Evolutionary conservation across 2,888 invertebrate genomes (phyloP).

Genomic region (Perizoma flavofasciatum): DNA sequence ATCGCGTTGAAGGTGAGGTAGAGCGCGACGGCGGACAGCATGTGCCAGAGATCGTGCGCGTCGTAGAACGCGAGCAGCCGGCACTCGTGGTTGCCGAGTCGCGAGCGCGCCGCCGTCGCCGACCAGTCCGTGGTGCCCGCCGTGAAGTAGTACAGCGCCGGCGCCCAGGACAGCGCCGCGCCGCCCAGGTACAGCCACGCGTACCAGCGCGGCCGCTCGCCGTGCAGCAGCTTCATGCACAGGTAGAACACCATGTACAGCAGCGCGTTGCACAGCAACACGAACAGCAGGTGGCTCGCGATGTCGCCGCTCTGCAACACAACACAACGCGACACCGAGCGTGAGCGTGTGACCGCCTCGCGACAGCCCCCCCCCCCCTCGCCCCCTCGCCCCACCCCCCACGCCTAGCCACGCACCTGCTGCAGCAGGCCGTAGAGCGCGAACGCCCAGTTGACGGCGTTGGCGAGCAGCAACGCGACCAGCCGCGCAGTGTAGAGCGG

Average conservation of each 20-base stretch:
- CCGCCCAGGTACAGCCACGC: conserved; percentile 86
- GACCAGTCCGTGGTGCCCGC: conserved; percentile 63
- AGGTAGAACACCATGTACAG: conserved; percentile 93
- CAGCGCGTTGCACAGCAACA: conserved; percentile 93
- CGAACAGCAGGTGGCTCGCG: conserved; percentile 90
- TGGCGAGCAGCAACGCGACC: conserved; percentile 84
- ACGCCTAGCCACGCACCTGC: background rate
- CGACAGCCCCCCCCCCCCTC: conserved; percentile 64
- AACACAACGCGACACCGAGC: no score
- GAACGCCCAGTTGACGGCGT: conserved; percentile 87
- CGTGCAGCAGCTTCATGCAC: conserved; percentile 90
- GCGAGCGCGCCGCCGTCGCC: conserved; percentile 88
- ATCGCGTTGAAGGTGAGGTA: conserved; percentile 93
- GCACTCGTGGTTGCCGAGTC: conserved; percentile 78
- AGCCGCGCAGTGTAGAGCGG: conserved; percentile 81
- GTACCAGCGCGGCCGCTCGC: conserved; percentile 85
- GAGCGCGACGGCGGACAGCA: conserved; percentile 91
- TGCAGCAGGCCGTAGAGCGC: conserved; percentile 84
- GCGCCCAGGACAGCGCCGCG: conserved; percentile 87
- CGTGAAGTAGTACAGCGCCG: conserved; percentile 84
- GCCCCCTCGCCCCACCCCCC: background rate
- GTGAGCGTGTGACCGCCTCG: conserved; percentile 33
- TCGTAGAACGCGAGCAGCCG: conserved; percentile 88
- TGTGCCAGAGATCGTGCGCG: conserved; percentile 95
- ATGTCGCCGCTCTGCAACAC: conserved; percentile 86